Evolutionary conservation across 1,140 invertebrate species (phyloP).

Genomic region (Camponotus pennsylvanicus): DNA sequence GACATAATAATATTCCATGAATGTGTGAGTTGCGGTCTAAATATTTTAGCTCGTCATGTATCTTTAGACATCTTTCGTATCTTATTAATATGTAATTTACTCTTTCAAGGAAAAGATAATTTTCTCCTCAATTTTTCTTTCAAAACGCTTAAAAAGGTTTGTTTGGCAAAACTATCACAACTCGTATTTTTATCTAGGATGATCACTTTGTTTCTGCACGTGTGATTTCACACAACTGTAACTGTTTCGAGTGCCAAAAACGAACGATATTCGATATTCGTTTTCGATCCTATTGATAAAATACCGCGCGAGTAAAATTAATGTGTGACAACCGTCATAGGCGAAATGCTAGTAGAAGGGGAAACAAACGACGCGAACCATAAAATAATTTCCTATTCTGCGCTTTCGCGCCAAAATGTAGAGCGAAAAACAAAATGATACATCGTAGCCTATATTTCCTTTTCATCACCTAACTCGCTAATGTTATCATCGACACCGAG

Average conservation of each 20-base stretch:
- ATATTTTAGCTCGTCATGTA: neutral
- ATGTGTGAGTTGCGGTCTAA: neutral
- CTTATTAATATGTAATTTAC: neutral
- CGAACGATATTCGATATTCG: constrained; percentile 34
- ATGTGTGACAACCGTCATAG: constrained; percentile 35
- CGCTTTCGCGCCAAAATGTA: neutral
- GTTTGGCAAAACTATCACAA: neutral
- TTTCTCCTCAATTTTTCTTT: neutral
- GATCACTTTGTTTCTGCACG: constrained; percentile 14
- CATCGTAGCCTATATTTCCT: constrained; percentile 4
- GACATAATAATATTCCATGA: neutral
- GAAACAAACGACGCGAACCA: constrained; percentile 41
- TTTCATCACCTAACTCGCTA: constrained; percentile 6
- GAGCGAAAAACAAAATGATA: constrained; percentile 2
- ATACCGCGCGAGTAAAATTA: constrained; percentile 12
- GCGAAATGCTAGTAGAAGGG: neutral
- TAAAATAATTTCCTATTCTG: constrained; percentile 46
- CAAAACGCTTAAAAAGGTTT: neutral
- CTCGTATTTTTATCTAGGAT: neutral
- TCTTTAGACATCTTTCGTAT: neutral
- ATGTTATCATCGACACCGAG: constrained; percentile 36
- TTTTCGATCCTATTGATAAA: constrained; percentile 30
- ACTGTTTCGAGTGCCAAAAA: constrained; percentile 34
- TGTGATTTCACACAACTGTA: constrained; percentile 4
- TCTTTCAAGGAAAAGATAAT: neutral